Conservation (phyloP, 2,113 vertebrate genomes). For the Nycticorax nycticorax region DNA sequence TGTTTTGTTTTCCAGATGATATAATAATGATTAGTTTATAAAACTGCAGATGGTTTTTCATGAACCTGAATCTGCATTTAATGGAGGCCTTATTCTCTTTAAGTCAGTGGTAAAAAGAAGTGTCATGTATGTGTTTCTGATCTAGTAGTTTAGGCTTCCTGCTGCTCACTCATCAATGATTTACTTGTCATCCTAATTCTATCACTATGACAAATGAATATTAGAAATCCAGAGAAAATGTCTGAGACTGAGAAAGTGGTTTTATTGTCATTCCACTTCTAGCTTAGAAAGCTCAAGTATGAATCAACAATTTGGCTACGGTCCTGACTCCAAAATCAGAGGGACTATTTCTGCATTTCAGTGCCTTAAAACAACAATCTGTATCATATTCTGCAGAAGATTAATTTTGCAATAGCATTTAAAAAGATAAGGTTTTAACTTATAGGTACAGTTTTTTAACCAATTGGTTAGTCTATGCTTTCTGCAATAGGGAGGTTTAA, state of each 20-base stretch:
- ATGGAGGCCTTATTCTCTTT: background rate
- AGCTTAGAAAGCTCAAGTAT: background rate
- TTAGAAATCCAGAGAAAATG: background rate
- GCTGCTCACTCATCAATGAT: background rate
- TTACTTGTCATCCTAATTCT: background rate
- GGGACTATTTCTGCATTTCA: background rate
- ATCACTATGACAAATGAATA: background rate
- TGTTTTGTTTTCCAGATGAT: background rate
- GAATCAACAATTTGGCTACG: background rate
- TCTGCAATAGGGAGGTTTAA: background rate
- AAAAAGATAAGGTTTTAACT: background rate
- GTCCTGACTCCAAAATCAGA: background rate
- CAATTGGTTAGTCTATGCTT: background rate
- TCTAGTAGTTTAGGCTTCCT: background rate
- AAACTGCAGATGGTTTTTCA: background rate
- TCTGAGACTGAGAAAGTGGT: background rate
- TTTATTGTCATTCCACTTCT: background rate
- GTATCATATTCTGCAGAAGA: background rate
- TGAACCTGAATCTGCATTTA: background rate
- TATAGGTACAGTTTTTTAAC: background rate
- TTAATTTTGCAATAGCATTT: background rate
- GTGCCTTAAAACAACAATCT: background rate
- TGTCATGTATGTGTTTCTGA: background rate
- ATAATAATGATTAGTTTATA: background rate
- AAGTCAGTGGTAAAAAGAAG: background rate